phyloP scores from a whole-genome alignment of 2,797 vertebrate genomes.

The Pipistrellus pipistrellus region DNA sequence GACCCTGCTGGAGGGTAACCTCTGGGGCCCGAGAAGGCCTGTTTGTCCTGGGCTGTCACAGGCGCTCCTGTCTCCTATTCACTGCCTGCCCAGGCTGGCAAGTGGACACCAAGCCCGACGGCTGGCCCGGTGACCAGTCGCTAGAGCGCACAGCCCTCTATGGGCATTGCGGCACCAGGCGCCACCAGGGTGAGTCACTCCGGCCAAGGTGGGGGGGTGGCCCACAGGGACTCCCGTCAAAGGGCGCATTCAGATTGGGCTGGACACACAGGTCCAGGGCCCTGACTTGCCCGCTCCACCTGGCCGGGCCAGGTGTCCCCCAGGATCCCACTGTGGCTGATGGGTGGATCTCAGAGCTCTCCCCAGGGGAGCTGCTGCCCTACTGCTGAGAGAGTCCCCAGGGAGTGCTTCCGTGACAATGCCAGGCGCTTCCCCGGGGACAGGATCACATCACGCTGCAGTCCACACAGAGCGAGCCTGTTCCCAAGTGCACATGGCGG shows the following conservation, averaged over 20 bases:
- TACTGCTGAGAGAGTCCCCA: not conserved
- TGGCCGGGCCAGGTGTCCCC: not conserved
- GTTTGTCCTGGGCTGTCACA: slow-evolving; percentile 64
- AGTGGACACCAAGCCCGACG: slow-evolving; percentile 11
- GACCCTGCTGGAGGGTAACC: not conserved
- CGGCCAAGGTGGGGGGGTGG: rapidly evolving
- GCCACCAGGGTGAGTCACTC: slow-evolving; percentile 69
- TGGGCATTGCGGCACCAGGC: slow-evolving; percentile 69
- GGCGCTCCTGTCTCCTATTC: slow-evolving; percentile 49
- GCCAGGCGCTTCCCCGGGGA: not conserved
- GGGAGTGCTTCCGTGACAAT: not conserved
- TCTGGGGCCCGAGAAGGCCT: not conserved
- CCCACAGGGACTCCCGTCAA: not conserved
- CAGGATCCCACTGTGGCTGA: not conserved
- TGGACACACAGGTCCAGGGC: not conserved
- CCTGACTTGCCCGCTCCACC: not conserved
- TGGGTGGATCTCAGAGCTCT: not conserved
- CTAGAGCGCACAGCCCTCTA: not conserved
- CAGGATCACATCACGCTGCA: not conserved
- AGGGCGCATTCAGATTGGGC: slow-evolving; percentile 33
- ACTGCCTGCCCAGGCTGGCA: not conserved
- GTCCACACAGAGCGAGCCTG: not conserved
- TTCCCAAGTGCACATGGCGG: not conserved
- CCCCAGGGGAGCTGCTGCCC: not conserved
- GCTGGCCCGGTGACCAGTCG: not conserved